A percentile compares a stretch with the other conserved stretches of the same genome.
Evolutionary conservation across 2,888 invertebrate genomes (phyloP).

Genomic region (Drosophila cognata): DNA sequence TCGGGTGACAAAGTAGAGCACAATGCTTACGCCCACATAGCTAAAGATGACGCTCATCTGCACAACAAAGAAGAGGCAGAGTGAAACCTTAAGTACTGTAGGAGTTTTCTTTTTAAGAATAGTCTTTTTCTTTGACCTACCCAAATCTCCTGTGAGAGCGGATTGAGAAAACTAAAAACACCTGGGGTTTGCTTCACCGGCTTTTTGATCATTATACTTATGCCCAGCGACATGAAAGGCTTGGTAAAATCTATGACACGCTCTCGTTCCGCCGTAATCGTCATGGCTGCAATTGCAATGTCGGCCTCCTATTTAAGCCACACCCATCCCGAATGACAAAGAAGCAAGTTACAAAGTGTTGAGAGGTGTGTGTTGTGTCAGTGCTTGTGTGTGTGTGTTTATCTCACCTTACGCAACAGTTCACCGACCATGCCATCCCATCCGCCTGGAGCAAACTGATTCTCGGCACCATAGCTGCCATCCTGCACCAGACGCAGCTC

Average conservation of each 20-base stretch:
- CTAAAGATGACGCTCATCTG: slow-evolving; percentile 93
- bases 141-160: slow-evolving; percentile 98
- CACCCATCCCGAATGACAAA: slow-evolving; percentile 21
- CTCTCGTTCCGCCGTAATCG: slow-evolving; percentile 96
- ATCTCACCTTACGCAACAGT: slow-evolving; percentile 91
- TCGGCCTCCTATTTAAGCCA: slow-evolving; percentile 92
- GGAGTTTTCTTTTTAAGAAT: neutral
- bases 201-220: slow-evolving; percentile 97
- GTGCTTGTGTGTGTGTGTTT: slow-evolving; percentile 7
- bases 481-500: slow-evolving; percentile 94
- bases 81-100: slow-evolving; percentile 1
- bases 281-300: slow-evolving; percentile 96
- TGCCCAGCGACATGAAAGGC: slow-evolving; percentile 98
- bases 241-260: slow-evolving; percentile 98
- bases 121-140: slow-evolving; percentile 86
- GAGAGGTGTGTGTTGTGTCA: neutral
- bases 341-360: slow-evolving; percentile 23
- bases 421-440: slow-evolving; percentile 97
- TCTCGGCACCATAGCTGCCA: slow-evolving; percentile 92
- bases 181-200: slow-evolving; percentile 95
- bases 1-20: slow-evolving; percentile 97
- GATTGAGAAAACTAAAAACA: slow-evolving; percentile 99
- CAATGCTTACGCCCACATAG: slow-evolving; percentile 98
- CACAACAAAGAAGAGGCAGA: slow-evolving; percentile 16
- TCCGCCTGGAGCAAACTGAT: slow-evolving; percentile 89